Evolutionary conservation across 2,888 invertebrate species (phyloP).

Genomic region (Tholera decimalis): DNA sequence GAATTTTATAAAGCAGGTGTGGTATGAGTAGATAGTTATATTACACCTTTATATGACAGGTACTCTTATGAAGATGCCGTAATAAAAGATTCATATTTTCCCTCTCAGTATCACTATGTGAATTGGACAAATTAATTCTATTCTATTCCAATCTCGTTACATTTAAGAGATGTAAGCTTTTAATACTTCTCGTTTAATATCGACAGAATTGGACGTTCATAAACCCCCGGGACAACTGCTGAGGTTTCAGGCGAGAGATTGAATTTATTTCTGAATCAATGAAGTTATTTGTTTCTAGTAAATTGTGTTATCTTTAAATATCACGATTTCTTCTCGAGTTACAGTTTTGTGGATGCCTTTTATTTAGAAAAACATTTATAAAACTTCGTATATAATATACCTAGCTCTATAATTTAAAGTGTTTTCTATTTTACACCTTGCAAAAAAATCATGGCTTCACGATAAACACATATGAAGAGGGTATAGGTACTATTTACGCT

Average conservation of each 20-base stretch:
- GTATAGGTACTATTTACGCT: neutral
- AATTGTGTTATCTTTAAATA: neutral
- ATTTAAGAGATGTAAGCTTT: slow-evolving; percentile 5
- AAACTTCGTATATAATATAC: neutral
- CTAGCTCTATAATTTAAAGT: neutral
- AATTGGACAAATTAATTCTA: slow-evolving; percentile 29
- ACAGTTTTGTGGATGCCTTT: neutral
- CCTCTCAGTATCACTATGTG: slow-evolving; percentile 31
- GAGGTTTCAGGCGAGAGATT: slow-evolving; percentile 5
- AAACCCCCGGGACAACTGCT: slow-evolving; percentile 14
- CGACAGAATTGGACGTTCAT: slow-evolving; percentile 1
- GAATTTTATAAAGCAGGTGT: slow-evolving; percentile 55
- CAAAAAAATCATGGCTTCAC: neutral
- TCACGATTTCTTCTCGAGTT: neutral
- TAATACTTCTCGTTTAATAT: slow-evolving; percentile 29
- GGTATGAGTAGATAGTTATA: slow-evolving; percentile 27
- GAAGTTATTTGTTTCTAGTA: neutral
- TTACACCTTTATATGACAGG: slow-evolving; percentile 19
- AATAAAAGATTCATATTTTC: slow-evolving; percentile 47
- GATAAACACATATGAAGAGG: neutral
- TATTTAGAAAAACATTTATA: neutral
- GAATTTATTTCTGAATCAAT: slow-evolving; percentile 8
- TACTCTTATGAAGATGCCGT: slow-evolving; percentile 30
- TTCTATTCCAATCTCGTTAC: slow-evolving; percentile 10
- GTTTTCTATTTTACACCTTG: neutral